Conservation (phyloP, 2,113 vertebrate genomes). For the Hyaena hyaena region DNA sequence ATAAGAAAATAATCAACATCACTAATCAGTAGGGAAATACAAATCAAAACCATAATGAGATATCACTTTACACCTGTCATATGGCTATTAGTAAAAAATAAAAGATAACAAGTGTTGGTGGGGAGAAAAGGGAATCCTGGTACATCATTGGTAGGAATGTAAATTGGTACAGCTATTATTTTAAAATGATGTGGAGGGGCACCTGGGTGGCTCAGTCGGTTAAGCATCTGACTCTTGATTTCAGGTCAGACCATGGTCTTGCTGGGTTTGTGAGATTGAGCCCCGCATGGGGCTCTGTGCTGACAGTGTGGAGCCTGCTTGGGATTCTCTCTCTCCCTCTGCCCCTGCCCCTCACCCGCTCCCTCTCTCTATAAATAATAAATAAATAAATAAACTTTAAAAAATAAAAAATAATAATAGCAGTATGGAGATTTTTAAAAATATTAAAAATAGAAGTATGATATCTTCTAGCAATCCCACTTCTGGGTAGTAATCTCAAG, state of each 20-base stretch:
- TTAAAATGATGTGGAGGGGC: not conserved
- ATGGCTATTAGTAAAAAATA: not conserved
- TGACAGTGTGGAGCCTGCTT: not conserved
- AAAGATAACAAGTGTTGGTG: not conserved
- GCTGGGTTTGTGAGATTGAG: not conserved
- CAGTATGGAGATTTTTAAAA: too few relatives aligned
- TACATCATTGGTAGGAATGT: not conserved
- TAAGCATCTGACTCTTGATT: not conserved
- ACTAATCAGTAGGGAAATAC: not conserved
- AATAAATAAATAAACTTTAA: not conserved
- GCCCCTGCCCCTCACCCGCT: not conserved
- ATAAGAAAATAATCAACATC: not conserved
- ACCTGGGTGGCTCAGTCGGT: not conserved
- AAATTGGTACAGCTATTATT: not conserved
- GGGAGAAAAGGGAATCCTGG: not conserved
- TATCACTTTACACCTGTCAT: not conserved
- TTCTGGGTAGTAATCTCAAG: not conserved
- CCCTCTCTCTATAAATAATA: not conserved
- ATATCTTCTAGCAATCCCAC: not conserved
- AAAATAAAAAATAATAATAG: too few relatives aligned
- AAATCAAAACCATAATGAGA: not conserved
- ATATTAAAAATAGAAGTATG: too few relatives aligned
- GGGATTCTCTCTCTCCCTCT: not conserved
- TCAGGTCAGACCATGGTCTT: not conserved
- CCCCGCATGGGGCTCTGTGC: not conserved